A percentile compares a stretch with the other conserved stretches of the same genome.
Conservation (phyloP, 2,888 invertebrate species). For the Leptinotarsa peninsularis region DNA sequence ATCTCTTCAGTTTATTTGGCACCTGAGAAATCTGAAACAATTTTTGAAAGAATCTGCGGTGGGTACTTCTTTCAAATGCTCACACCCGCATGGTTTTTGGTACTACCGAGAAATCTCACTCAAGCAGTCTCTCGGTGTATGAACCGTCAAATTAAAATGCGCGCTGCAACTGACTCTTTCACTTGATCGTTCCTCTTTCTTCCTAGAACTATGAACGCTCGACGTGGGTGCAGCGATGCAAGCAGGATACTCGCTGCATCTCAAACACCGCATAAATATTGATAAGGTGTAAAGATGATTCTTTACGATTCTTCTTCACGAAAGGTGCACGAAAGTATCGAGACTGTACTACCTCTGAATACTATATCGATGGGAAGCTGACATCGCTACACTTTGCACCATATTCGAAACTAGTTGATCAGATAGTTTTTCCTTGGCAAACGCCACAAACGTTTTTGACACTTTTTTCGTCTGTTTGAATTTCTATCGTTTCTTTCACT, state of each 20-base stretch:
- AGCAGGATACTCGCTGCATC: conserved; percentile 27
- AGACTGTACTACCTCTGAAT: background rate
- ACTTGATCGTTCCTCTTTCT: conserved; percentile 15
- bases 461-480: too few species aligned
- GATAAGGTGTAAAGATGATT: conserved; percentile 34
- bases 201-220: conserved; percentile 14
- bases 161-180: conserved; percentile 4
- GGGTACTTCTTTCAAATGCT: too few species aligned
- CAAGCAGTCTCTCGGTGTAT: conserved; percentile 12
- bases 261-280: conserved; percentile 37
- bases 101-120: background rate
- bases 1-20: too few species aligned
- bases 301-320: conserved; percentile 3
- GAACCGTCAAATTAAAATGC: conserved; percentile 4
- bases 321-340: background rate
- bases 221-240: conserved; percentile 32
- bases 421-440: too few species aligned
- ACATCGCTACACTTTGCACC: background rate
- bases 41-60: too few species aligned
- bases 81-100: background rate
- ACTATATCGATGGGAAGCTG: conserved; percentile 5
- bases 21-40: too few species aligned
- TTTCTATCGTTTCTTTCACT: too few species aligned
- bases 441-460: too few species aligned
- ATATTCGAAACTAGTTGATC: too few species aligned